Evolutionary conservation across 2,797 vertebrate species (phyloP), one percentile per base, ranked within the genome.

Genomic region (Clamator glandarius): DNA sequence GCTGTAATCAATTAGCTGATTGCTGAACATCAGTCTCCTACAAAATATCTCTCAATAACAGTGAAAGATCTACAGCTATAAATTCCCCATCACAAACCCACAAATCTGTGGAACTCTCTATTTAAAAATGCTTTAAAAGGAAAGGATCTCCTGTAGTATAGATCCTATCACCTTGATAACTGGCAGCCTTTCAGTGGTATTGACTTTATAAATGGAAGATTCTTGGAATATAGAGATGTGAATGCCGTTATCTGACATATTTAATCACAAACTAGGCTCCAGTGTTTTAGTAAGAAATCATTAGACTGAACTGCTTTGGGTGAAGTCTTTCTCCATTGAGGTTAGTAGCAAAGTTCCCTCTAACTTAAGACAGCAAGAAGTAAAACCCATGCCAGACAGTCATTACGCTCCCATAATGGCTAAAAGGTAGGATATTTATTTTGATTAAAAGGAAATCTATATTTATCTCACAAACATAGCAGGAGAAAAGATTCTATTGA

Each of bases 391-490:
- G 46, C 64, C 75, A 73, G 48, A 85, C 39, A 76, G 19, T 52
- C 76, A 89, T 61, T 85, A 87, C 91, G 68, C 17, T 61, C 21
- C 31, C 83, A 28, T 50, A 84, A 72, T 55, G 52, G 39, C 33
- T 80, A 82, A 94, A 89, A 82, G 17, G 15, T 81, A 91, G 90
- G 44, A 59, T 92, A 90, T 85, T 88, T 69, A 61, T 87, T 95
- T 95, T 95, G 33, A 73, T 92, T 85, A 93, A 92, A 89, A 74
- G 36, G 25, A 93, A 91, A 93, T 87, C 81, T 87, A 11, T 92
- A 63, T 75, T 39, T 85, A 57, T 63, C 63, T 86, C 63, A 93
- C 48, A 80, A 90, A 69, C 33, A 75, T 88, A 91, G 59, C 58
- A 54, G 19, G 35, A 69, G 50, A 79, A 88, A 23, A 81, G 26